Evolutionary conservation across 2,113 vertebrate genomes (phyloP), one percentile per base, ranked within the genome.

Genomic region (Prionailurus bengalensis): DNA sequence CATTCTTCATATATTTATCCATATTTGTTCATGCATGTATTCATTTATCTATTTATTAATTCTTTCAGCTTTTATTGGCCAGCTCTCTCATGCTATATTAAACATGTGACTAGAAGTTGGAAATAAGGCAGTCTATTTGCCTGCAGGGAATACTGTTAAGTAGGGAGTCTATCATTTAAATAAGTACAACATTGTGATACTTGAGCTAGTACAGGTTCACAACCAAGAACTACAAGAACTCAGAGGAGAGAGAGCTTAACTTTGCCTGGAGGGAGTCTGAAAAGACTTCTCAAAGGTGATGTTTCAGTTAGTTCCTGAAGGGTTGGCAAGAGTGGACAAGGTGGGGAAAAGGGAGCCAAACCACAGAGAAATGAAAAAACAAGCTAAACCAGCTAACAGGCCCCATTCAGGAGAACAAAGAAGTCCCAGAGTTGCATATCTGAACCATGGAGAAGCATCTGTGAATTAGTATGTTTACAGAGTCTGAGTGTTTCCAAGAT

Each of bases 11-110:
- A 17, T 58, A 33, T 87, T 93, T 91, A 39, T 51, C 78, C 25
- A 39, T 63, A 39, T 63, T 25, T 36, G 16, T 65, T 96, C 61
- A 13, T 81, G 81, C 39, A 29, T 63, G 7, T 70, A 31, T 87
- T 42, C 39, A 27, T 79, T 93, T 61, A 76, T 53, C 25, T 73
- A 8, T 45, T 27, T 89, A 13, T 80, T 76, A 70, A 87, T 94
- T 95, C 19, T 92, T 80, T 86, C 68, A 80, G 65, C 80, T 76
- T 84, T 95, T 89, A 74, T 81, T 87, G 33, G 36, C 63, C 58
- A 95, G 53, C 4, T 78, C 55, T 51, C 93, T 95, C 85, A 88
- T 83, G 48, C 25, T 76, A 2, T 83, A 33, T 71, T 74, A 82
- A 96, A 66, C 39, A 74, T 87, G 19, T 55, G 27, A 68, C 68